Evolutionary conservation across 2,797 vertebrate genomes (phyloP).

Genomic region (Hippoglossus hippoglossus): DNA sequence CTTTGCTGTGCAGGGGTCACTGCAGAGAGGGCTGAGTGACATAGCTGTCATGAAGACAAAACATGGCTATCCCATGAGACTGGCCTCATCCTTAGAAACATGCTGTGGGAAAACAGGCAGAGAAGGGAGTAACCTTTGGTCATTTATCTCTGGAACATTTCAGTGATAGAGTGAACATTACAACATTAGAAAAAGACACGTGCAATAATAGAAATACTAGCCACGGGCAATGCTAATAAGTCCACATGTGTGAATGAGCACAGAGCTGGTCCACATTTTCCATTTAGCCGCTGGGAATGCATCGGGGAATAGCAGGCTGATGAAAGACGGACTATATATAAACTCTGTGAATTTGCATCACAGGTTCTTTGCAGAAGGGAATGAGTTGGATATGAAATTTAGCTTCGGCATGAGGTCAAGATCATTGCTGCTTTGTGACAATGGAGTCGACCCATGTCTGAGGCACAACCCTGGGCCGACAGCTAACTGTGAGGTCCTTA

Average conservation of each 20-base stretch:
- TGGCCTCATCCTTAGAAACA: slow-evolving; percentile 81
- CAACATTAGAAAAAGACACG: slow-evolving; percentile 49
- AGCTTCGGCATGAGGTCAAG: slow-evolving; percentile 69
- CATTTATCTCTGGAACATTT: slow-evolving; percentile 34
- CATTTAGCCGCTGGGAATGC: slow-evolving; percentile 80
- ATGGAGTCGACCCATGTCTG: slow-evolving; percentile 44
- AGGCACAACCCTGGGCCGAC: slow-evolving; percentile 43
- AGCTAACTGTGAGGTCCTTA: slow-evolving; percentile 51
- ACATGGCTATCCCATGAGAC: slow-evolving; percentile 81
- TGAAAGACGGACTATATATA: slow-evolving; percentile 81
- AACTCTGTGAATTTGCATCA: slow-evolving; percentile 76
- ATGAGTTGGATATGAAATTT: slow-evolving; percentile 52
- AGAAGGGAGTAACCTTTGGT: slow-evolving; percentile 65
- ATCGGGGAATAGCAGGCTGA: slow-evolving; percentile 78
- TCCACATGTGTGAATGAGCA: slow-evolving; percentile 75
- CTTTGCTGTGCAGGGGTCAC: slow-evolving; percentile 86
- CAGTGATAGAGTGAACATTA: slow-evolving; percentile 41
- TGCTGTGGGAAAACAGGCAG: slow-evolving; percentile 78
- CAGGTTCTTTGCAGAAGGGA: slow-evolving; percentile 65
- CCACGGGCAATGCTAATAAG: slow-evolving; percentile 65
- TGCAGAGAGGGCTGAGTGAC: slow-evolving; percentile 89
- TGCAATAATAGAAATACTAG: slow-evolving; percentile 60
- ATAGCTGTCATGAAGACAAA: slow-evolving; percentile 84
- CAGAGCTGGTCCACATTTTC: slow-evolving; percentile 79
- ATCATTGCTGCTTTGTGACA: slow-evolving; percentile 48